Conservation (phyloP, 23 tunicate species). For the Oikopleura dioica region DNA sequence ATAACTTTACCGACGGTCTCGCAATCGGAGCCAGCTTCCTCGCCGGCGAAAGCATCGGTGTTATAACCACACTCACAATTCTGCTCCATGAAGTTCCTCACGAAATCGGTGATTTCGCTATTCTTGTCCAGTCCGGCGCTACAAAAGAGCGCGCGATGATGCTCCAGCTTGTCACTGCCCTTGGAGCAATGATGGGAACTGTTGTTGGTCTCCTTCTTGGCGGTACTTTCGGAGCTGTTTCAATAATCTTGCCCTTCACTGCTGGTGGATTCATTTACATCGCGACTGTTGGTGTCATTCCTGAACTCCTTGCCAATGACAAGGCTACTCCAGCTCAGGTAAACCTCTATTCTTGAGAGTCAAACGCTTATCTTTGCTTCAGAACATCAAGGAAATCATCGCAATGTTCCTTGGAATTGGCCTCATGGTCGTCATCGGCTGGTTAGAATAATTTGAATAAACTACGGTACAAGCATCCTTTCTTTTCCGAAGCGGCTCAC, state of each 20-base stretch:
- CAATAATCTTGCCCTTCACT: constrained; percentile 76
- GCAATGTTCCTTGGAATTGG: constrained; percentile 76
- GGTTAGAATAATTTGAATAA: constrained; percentile 36
- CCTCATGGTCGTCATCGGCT: constrained; percentile 72
- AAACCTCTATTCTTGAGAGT: background rate
- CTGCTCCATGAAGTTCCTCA: constrained; percentile 87
- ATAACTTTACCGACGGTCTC: constrained; percentile 87
- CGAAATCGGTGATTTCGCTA: constrained; percentile 97
- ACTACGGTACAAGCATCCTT: no score
- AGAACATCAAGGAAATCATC: constrained; percentile 41
- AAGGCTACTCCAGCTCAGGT: constrained; percentile 18
- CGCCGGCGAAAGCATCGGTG: constrained; percentile 64
- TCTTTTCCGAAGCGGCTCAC: no score
- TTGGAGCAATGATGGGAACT: constrained; percentile 21
- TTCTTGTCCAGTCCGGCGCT: constrained; percentile 75
- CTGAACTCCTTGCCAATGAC: constrained; percentile 45
- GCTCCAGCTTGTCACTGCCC: constrained; percentile 65
- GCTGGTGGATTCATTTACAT: constrained; percentile 93
- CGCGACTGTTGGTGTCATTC: constrained; percentile 85
- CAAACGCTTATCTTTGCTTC: background rate
- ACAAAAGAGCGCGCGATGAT: constrained; percentile 59
- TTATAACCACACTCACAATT: constrained; percentile 68
- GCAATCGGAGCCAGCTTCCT: constrained; percentile 88
- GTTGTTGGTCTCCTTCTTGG: background rate
- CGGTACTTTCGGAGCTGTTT: constrained; percentile 21